Percentiles rank a stretch among this genome's conserved stretches.
phyloP scores from a whole-genome alignment of 2,888 invertebrate species.

The Blastobasis lacticolella region DNA sequence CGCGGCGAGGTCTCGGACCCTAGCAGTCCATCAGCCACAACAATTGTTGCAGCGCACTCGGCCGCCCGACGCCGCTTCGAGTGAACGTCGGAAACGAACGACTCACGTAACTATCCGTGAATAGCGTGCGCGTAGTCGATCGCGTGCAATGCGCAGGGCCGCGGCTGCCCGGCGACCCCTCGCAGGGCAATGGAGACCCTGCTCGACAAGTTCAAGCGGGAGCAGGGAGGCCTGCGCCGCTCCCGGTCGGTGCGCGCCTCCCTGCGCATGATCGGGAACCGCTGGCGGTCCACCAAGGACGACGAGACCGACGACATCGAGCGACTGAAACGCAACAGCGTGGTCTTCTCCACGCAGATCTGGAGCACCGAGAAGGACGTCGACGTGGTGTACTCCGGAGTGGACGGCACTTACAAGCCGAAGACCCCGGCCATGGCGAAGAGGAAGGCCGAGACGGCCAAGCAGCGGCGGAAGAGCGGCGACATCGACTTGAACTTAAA shows the following conservation, averaged over 20 bases:
- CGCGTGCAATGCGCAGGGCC: slow-evolving; percentile 66
- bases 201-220: slow-evolving; percentile 67
- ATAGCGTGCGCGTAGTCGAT: slow-evolving; percentile 67
- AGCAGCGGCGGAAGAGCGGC: slow-evolving; percentile 54
- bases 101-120: slow-evolving; percentile 66
- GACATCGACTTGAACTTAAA: slow-evolving; percentile 60
- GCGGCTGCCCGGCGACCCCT: slow-evolving; percentile 51
- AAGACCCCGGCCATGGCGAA: slow-evolving; percentile 66
- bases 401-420: slow-evolving; percentile 63
- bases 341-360: slow-evolving; percentile 51
- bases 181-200: slow-evolving; percentile 69
- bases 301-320: slow-evolving; percentile 50
- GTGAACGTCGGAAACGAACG: slow-evolving; percentile 64
- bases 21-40: slow-evolving; percentile 41
- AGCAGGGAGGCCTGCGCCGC: slow-evolving; percentile 72
- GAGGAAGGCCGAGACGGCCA: slow-evolving; percentile 44
- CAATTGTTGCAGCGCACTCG: slow-evolving; percentile 58
- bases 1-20: slow-evolving; percentile 40
- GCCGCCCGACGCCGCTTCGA: slow-evolving; percentile 53
- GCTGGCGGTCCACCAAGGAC: slow-evolving; percentile 70
- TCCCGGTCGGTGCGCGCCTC: slow-evolving; percentile 82
- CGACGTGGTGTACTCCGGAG: slow-evolving; percentile 56
- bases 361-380: slow-evolving; percentile 57
- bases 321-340: slow-evolving; percentile 47
- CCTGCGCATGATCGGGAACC: slow-evolving; percentile 77